Percentiles rank a stretch among this genome's conserved stretches.
These are phyloP conservation scores for Salminus brasiliensis DNA, from an alignment of 2,113 vertebrate species.

Conservation along the genomic window DNA sequence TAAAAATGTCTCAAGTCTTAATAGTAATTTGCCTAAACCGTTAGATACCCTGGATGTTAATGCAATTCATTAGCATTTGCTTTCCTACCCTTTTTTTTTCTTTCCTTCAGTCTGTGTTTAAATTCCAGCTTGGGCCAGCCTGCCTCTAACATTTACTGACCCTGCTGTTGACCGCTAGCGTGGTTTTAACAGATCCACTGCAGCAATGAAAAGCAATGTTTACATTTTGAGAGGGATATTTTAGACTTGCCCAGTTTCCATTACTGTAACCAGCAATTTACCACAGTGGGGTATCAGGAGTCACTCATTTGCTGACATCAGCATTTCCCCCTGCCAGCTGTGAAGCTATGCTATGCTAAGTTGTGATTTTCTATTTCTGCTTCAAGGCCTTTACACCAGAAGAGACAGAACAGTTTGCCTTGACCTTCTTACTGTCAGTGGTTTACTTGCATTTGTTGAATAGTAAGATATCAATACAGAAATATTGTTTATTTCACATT, in stretches of 20 bases:
- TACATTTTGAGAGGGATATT: background rate
- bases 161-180: background rate
- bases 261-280: background rate
- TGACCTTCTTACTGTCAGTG: background rate
- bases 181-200: background rate
- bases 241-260: background rate
- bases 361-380: background rate
- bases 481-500: no score
- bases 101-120: background rate
- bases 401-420: background rate
- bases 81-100: no score
- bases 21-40: no score
- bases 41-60: no score
- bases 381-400: background rate
- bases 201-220: background rate
- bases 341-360: background rate
- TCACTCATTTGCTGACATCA: background rate
- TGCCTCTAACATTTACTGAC: background rate
- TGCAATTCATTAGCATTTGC: no score
- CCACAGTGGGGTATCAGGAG: background rate
- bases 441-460: no score
- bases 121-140: background rate
- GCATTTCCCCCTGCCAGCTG: background rate
- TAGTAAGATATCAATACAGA: no score
- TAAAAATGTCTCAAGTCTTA: background rate